Conservation (phyloP, 2,888 invertebrate species). For the Callosobruchus maculatus region DNA sequence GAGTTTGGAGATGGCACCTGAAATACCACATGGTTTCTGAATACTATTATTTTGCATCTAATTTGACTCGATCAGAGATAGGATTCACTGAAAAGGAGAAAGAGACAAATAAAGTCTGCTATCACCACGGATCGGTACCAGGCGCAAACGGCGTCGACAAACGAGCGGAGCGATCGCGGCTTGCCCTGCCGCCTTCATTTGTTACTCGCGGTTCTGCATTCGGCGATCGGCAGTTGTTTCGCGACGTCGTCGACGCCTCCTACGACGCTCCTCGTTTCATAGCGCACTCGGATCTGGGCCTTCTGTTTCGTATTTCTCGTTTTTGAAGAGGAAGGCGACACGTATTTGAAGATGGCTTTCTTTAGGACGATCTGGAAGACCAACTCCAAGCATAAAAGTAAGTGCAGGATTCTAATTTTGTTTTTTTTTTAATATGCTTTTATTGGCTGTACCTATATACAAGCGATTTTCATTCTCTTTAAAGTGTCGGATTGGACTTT, state of each 20-base stretch:
- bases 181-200: neutral
- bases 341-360: slow-evolving; percentile 12
- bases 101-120: neutral
- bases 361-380: slow-evolving; percentile 16
- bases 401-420: slow-evolving; percentile 1
- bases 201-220: slow-evolving; percentile 6
- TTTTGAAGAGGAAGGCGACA: neutral
- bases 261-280: slow-evolving; percentile 3
- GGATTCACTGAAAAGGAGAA: neutral
- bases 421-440: neutral
- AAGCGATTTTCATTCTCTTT: too few relatives aligned
- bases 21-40: too few relatives aligned
- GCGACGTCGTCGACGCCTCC: neutral
- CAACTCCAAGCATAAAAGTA: slow-evolving; percentile 15
- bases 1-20: too few relatives aligned
- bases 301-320: slow-evolving; percentile 5
- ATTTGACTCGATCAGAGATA: neutral
- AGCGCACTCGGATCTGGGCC: slow-evolving; percentile 1
- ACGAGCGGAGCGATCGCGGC: neutral
- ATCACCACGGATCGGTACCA: neutral
- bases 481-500: too few relatives aligned
- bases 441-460: too few relatives aligned
- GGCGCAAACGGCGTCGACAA: neutral
- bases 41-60: neutral
- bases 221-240: slow-evolving; percentile 9